Conservation (phyloP, 2,797 vertebrate species). For the Chelon labrosus region DNA sequence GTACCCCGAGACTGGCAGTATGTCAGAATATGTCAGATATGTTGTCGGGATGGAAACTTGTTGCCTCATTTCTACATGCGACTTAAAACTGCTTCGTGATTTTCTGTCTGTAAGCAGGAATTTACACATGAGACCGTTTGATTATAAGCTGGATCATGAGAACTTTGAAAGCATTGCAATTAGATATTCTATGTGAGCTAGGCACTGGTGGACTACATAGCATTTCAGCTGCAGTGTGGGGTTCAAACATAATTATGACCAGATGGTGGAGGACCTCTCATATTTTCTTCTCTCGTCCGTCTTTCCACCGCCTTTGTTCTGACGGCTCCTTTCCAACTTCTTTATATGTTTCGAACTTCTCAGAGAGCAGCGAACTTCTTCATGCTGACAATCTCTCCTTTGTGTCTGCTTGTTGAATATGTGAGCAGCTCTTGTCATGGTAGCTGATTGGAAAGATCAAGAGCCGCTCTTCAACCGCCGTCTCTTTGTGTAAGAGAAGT, state of each 20-base stretch:
- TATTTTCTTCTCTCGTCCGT: conserved; percentile 45
- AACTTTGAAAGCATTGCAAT: conserved; percentile 24
- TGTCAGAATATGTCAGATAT: conserved; percentile 21
- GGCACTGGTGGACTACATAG: conserved; percentile 51
- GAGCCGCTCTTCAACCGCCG: conserved; percentile 60
- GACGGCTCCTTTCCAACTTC: conserved; percentile 53
- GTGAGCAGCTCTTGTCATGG: conserved; percentile 72
- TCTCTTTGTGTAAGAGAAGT: conserved; percentile 67
- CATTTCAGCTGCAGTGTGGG: conserved; percentile 54
- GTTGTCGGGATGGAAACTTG: neutral
- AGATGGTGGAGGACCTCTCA: conserved; percentile 65
- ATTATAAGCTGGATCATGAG: conserved; percentile 23
- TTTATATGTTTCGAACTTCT: conserved; percentile 60
- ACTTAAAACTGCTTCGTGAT: conserved; percentile 16
- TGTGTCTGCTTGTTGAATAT: conserved; percentile 77
- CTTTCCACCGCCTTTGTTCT: conserved; percentile 54
- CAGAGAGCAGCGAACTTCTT: conserved; percentile 57
- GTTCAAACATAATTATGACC: conserved; percentile 65
- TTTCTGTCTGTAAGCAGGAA: conserved; percentile 12
- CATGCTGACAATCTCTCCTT: conserved; percentile 64
- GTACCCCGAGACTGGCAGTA: conserved; percentile 10
- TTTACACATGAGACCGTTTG: conserved; percentile 3
- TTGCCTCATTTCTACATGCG: conserved; percentile 9
- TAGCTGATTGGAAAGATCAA: conserved; percentile 80
- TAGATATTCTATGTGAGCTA: conserved; percentile 12